phyloP scores from a whole-genome alignment of 2,113 vertebrate species.

The Nyctibius bracteatus region DNA sequence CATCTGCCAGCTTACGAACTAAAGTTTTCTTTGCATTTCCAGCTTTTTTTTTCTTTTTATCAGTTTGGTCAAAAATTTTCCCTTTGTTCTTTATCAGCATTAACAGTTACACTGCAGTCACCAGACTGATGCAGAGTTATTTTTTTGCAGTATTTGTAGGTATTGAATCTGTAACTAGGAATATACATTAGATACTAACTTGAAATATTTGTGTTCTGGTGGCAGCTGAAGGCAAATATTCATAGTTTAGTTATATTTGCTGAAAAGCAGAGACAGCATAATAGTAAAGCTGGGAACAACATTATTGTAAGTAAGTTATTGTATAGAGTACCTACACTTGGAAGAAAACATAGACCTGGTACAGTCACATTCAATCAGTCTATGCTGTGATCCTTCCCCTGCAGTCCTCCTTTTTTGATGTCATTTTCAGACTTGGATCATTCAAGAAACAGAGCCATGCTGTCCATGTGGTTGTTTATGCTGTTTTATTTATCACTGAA shows the following conservation, averaged over 20 bases:
- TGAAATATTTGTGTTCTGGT: background rate
- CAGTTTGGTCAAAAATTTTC: background rate
- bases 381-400: background rate
- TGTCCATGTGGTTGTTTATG: background rate
- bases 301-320: background rate
- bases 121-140: background rate
- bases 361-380: background rate
- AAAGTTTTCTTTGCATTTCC: background rate
- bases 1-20: background rate
- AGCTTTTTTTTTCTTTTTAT: background rate
- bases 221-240: background rate
- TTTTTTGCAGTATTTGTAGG: background rate
- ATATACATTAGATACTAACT: background rate
- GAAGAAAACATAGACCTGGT: background rate
- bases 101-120: background rate
- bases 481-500: background rate
- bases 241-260: background rate
- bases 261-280: background rate
- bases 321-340: background rate
- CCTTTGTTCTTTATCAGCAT: background rate
- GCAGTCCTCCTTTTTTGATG: background rate
- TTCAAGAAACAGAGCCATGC: background rate
- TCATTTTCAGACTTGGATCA: background rate
- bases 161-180: background rate
- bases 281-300: background rate